These are phyloP conservation scores for Zophobas morio DNA, from an alignment of 1,140 invertebrate genomes.

Conservation along the genomic window DNA sequence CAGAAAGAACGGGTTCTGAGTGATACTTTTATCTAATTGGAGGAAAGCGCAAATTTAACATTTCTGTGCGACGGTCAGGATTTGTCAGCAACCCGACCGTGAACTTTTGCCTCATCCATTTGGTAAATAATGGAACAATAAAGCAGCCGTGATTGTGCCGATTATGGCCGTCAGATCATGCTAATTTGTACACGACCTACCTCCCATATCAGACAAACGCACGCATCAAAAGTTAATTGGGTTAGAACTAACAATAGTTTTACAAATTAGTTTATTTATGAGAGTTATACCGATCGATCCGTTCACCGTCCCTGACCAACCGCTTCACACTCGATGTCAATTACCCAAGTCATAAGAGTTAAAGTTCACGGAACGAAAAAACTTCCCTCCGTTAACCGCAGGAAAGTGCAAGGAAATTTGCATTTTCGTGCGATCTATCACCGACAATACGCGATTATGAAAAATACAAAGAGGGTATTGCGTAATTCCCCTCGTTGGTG, in stretches of 20 bases:
- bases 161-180: slow-evolving; percentile 17
- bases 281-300: slow-evolving; percentile 30
- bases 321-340: slow-evolving; percentile 47
- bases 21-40: no score
- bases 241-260: slow-evolving; percentile 29
- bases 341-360: slow-evolving; percentile 45
- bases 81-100: no score
- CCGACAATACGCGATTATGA: not conserved
- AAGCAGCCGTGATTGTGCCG: slow-evolving; percentile 3
- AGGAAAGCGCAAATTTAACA: no score
- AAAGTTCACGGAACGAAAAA: slow-evolving; percentile 51
- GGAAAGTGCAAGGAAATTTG: slow-evolving; percentile 11
- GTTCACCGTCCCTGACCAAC: slow-evolving; percentile 52
- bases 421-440: slow-evolving; percentile 15
- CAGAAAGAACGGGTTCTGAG: no score
- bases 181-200: slow-evolving; percentile 22
- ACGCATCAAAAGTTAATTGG: slow-evolving; percentile 36
- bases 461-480: slow-evolving; percentile 2
- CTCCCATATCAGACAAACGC: slow-evolving; percentile 10
- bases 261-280: slow-evolving; percentile 39
- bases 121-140: not conserved
- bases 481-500: not conserved
- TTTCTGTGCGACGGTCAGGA: no score
- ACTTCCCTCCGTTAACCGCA: not conserved
- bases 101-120: no score